phyloP scores from a whole-genome alignment of 2,797 vertebrate species.

The Amblyraja radiata region DNA sequence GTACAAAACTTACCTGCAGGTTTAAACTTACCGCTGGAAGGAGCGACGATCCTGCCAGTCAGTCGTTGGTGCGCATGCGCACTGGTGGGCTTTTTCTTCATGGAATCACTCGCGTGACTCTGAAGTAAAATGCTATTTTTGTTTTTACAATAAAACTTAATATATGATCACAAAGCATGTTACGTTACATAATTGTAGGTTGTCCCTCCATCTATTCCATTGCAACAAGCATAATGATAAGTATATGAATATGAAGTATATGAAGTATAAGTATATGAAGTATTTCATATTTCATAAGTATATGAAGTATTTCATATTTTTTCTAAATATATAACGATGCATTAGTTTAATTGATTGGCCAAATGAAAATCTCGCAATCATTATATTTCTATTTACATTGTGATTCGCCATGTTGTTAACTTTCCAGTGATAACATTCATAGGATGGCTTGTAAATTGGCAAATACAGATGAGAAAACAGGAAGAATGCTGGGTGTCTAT shows the following conservation, averaged over 20 bases:
- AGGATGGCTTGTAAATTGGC: neutral
- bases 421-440: no score
- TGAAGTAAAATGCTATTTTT: neutral
- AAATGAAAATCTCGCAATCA: neutral
- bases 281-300: no score
- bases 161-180: neutral
- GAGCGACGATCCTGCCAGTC: no score
- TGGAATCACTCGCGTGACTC: no score
- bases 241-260: no score
- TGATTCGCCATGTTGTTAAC: neutral
- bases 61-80: no score
- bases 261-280: no score
- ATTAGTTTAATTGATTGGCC: neutral
- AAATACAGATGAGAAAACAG: no score
- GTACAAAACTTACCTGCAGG: no score
- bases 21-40: no score
- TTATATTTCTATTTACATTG: neutral
- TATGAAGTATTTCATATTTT: neutral
- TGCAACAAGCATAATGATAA: neutral
- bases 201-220: neutral
- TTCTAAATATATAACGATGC: neutral
- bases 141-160: neutral
- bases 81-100: no score
- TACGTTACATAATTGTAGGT: neutral
- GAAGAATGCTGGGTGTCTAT: neutral